These are phyloP conservation scores for Lacerta bilineata DNA, from an alignment of 2,797 vertebrate species.

Conservation along the genomic window DNA sequence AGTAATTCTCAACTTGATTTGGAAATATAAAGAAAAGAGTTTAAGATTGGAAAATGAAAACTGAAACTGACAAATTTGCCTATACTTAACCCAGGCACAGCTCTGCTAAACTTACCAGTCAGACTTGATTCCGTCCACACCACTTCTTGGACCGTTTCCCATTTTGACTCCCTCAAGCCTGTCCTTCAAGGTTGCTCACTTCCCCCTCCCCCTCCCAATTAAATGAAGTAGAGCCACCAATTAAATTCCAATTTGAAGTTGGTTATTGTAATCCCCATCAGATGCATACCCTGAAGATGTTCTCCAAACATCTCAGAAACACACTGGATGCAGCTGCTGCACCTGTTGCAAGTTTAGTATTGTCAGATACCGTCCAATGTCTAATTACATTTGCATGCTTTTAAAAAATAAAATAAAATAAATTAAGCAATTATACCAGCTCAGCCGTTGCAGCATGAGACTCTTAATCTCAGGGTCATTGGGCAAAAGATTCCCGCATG, in stretches of 20 bases:
- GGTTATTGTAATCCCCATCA: constrained; percentile 22
- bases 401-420: constrained; percentile 26
- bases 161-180: not conserved
- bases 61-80: not conserved
- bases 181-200: not conserved
- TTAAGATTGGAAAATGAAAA: too few species aligned
- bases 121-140: not conserved
- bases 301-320: constrained; percentile 24
- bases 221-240: constrained; percentile 12
- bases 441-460: too few species aligned
- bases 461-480: too few species aligned
- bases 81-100: not conserved
- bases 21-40: not conserved
- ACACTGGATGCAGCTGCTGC: constrained; percentile 23
- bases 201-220: not conserved
- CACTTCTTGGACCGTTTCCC: not conserved
- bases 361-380: constrained; percentile 23
- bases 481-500: too few species aligned
- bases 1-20: not conserved
- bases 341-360: constrained; percentile 41
- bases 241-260: constrained; percentile 19
- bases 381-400: constrained; percentile 49
- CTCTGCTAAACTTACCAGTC: not conserved
- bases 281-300: constrained; percentile 5
- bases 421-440: constrained; percentile 25